A percentile compares a stretch with the other conserved stretches of the same genome.
Evolutionary conservation across 2,797 vertebrate genomes (phyloP).

Genomic region (Leucoraja ocellata): DNA sequence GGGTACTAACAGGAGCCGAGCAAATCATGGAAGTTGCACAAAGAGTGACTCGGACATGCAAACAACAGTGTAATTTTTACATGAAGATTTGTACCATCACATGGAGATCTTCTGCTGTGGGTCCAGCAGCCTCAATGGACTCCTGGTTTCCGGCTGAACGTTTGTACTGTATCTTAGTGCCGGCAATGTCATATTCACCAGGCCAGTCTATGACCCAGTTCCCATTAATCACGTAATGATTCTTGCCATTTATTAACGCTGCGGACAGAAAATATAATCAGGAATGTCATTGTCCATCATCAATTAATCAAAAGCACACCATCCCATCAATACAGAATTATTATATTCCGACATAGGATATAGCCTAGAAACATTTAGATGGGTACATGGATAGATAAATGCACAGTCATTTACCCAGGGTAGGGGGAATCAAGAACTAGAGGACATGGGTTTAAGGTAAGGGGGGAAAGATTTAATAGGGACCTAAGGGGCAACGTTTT

Average conservation of each 20-base stretch:
- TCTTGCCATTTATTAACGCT: slow-evolving; percentile 55
- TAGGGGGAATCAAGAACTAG: no score
- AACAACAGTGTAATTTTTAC: not conserved
- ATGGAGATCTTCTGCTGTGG: slow-evolving; percentile 54
- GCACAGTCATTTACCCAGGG: no score
- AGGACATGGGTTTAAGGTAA: no score
- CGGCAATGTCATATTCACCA: slow-evolving; percentile 53
- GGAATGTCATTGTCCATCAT: not conserved
- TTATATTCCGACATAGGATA: no score
- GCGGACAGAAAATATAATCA: slow-evolving; percentile 28
- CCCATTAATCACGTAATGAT: slow-evolving; percentile 59
- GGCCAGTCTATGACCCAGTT: slow-evolving; percentile 55
- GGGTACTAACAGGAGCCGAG: not conserved
- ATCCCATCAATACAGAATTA: not conserved
- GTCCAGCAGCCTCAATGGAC: slow-evolving; percentile 52
- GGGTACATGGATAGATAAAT: no score
- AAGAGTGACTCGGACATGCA: not conserved
- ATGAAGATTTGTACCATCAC: slow-evolving; percentile 48
- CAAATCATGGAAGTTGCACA: no score
- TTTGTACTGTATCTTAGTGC: slow-evolving; percentile 54
- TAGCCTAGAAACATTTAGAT: no score
- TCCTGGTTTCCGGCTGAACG: slow-evolving; percentile 49
- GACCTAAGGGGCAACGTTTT: no score
- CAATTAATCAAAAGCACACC: not conserved
- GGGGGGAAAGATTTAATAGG: no score